These are phyloP conservation scores for Bombus cullumanus DNA, from an alignment of 1,140 invertebrate species.

Conservation along the genomic window DNA sequence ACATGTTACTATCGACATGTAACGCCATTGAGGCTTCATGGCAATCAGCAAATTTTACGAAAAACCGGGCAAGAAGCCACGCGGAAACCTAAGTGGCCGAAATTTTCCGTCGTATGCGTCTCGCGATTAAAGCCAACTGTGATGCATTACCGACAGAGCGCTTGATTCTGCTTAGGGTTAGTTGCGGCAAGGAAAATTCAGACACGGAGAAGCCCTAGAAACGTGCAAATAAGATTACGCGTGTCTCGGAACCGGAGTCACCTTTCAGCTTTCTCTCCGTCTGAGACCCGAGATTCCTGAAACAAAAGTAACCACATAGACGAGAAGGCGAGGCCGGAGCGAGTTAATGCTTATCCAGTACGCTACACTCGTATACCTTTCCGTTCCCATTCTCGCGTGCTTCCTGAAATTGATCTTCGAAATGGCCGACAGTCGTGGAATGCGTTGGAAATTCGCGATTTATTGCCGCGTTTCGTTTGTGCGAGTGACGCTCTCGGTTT, in stretches of 20 bases:
- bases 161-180: neutral
- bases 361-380: conserved; percentile 14
- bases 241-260: conserved; percentile 43
- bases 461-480: conserved; percentile 31
- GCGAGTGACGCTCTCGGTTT: conserved; percentile 10
- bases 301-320: conserved; percentile 46
- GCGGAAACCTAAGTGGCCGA: neutral
- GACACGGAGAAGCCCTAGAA: conserved; percentile 60
- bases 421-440: conserved; percentile 3
- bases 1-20: accelerated
- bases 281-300: conserved; percentile 11
- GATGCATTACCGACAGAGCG: conserved; percentile 16
- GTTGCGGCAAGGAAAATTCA: conserved; percentile 16
- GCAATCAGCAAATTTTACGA: too few species aligned
- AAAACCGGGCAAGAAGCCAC: neutral
- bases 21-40: too few species aligned
- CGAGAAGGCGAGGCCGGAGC: conserved; percentile 10
- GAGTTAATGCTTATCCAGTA: conserved; percentile 40
- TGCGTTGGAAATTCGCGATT: conserved; percentile 39
- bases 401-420: conserved; percentile 51
- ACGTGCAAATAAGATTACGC: conserved; percentile 72
- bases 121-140: conserved; percentile 17
- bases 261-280: conserved; percentile 40
- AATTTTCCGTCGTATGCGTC: conserved; percentile 28
- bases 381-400: conserved; percentile 8